Conservation (phyloP, 2,888 invertebrate species). For the Noctua pronuba region DNA sequence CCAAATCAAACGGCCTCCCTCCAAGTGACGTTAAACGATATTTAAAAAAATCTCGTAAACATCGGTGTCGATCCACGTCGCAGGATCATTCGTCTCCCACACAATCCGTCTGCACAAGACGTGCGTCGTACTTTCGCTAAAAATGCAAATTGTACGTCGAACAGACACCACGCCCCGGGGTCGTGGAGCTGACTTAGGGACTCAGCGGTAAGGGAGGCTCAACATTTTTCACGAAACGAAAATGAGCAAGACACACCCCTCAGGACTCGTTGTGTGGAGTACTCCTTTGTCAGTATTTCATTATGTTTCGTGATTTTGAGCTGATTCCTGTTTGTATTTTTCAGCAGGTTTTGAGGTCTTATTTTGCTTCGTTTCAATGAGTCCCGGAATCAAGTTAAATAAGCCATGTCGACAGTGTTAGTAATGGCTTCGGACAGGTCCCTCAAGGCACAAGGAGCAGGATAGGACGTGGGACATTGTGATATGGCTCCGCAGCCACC, state of each 20-base stretch:
- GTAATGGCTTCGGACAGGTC: background rate
- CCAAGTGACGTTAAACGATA: conserved; percentile 45
- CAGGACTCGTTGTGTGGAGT: conserved; percentile 75
- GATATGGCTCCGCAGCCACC: background rate
- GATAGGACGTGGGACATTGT: background rate
- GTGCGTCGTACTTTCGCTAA: conserved; percentile 88
- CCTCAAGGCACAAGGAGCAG: background rate
- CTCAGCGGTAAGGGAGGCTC: conserved; percentile 73
- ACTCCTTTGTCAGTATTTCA: conserved; percentile 77
- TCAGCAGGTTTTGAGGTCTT: background rate
- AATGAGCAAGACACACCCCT: conserved; percentile 87
- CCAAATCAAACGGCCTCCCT: conserved; percentile 13
- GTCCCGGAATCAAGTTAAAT: background rate
- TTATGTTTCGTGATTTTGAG: conserved; percentile 75
- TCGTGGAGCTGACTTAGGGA: conserved; percentile 78
- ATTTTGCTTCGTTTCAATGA: background rate
- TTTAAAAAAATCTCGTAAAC: conserved; percentile 68
- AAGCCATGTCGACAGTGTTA: background rate
- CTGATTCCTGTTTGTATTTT: conserved; percentile 60
- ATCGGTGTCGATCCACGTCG: conserved; percentile 75
- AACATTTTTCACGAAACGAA: conserved; percentile 88
- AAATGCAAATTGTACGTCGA: conserved; percentile 88
- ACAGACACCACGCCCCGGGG: conserved; percentile 85
- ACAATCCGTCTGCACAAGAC: conserved; percentile 86
- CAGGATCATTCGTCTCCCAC: conserved; percentile 85